Evolutionary conservation across 2,113 vertebrate genomes (phyloP).

Genomic region (Toxotes chatareus): DNA sequence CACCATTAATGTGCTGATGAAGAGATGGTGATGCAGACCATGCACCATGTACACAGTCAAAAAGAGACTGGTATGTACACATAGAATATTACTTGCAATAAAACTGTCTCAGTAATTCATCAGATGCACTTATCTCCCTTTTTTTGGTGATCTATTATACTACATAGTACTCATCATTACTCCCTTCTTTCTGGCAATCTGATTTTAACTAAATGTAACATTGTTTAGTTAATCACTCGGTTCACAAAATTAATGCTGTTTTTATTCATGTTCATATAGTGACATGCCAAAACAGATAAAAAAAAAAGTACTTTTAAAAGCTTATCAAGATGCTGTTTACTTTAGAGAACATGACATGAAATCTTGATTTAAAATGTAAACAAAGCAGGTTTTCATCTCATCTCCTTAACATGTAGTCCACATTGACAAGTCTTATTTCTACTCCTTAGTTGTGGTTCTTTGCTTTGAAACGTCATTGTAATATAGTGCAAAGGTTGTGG

Average conservation of each 20-base stretch:
- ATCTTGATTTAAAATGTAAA: conserved; percentile 37
- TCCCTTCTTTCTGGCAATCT: conserved; percentile 43
- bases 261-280: conserved; percentile 10
- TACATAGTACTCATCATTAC: conserved; percentile 39
- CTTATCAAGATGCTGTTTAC: not conserved
- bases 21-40: conserved; percentile 48
- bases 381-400: conserved; percentile 41
- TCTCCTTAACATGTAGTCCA: conserved; percentile 29
- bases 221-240: conserved; percentile 44
- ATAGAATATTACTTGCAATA: conserved; percentile 52
- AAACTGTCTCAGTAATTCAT: conserved; percentile 62
- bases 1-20: conserved; percentile 41
- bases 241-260: conserved; percentile 29
- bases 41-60: conserved; percentile 31
- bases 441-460: conserved; percentile 45
- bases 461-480: conserved; percentile 67
- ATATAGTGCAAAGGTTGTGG: conserved; percentile 74
- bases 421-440: conserved; percentile 61
- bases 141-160: conserved; percentile 29
- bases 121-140: conserved; percentile 45
- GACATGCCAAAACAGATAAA: conserved; percentile 34
- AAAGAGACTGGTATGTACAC: conserved; percentile 46
- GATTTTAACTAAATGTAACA: conserved; percentile 42
- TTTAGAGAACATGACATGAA: conserved; percentile 13
- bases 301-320: conserved; percentile 16